Conservation (phyloP, 2,888 invertebrate genomes). For the Malachius bipustulatus region DNA sequence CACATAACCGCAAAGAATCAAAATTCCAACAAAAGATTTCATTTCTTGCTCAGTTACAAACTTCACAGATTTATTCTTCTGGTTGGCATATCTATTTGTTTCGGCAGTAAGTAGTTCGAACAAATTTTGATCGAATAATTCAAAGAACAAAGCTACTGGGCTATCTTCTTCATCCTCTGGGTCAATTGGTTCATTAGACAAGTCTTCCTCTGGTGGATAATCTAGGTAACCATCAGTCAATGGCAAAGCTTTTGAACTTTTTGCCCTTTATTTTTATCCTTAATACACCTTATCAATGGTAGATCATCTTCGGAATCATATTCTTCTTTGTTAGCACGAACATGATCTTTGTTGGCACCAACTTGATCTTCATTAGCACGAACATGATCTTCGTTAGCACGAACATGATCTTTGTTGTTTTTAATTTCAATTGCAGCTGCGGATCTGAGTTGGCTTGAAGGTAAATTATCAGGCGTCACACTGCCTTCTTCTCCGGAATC, state of each 20-base stretch:
- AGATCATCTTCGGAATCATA: constrained; percentile 1
- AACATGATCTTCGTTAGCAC: not conserved
- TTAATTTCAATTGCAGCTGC: not conserved
- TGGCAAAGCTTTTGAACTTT: not conserved
- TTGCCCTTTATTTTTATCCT: not conserved
- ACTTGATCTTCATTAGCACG: constrained; percentile 1
- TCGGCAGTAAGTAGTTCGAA: constrained; percentile 2
- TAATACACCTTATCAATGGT: not conserved
- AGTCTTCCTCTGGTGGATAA: not conserved
- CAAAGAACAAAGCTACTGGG: not conserved
- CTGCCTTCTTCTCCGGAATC: constrained; percentile 2
- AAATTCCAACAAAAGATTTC: constrained; percentile 1
- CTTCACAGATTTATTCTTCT: constrained; percentile 1
- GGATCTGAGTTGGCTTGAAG: constrained; percentile 1
- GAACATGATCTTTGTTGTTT: not conserved
- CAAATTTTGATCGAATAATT: not conserved
- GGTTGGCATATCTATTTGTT: not conserved
- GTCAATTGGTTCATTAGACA: not conserved
- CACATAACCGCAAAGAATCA: constrained; percentile 1
- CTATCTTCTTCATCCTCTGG: constrained; percentile 1
- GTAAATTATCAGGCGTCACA: constrained; percentile 3
- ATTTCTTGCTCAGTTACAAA: constrained; percentile 1
- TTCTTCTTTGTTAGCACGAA: not conserved
- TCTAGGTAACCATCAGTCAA: constrained; percentile 1
- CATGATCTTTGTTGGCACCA: too few species aligned